These are phyloP conservation scores for Colletes collaris DNA, from an alignment of 2,888 invertebrate species.

Conservation along the genomic window DNA sequence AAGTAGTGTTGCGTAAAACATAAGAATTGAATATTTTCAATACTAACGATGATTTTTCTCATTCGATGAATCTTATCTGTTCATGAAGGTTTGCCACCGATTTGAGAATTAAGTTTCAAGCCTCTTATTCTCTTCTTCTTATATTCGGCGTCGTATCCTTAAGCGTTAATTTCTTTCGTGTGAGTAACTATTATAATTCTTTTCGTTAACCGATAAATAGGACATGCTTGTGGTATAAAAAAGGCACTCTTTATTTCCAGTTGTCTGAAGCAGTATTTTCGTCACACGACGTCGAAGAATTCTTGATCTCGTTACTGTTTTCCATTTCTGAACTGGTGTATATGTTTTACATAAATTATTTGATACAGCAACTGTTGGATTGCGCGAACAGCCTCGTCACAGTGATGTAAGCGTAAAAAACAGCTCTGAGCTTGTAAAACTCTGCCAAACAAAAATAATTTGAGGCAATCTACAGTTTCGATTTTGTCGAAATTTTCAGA, in stretches of 20 bases:
- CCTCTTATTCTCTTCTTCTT: neutral
- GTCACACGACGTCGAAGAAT: neutral
- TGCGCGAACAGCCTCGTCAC: neutral
- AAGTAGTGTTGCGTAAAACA: too few relatives aligned
- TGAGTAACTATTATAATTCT: neutral
- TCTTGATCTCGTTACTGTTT: neutral
- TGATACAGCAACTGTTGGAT: neutral
- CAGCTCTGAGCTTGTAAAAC: too few relatives aligned
- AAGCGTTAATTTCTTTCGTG: neutral
- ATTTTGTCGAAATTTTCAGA: conserved; percentile 11
- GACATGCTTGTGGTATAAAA: neutral
- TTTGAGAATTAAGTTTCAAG: neutral
- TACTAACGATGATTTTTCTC: neutral
- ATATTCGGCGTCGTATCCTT: neutral
- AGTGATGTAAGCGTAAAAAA: neutral
- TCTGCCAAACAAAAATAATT: too few relatives aligned
- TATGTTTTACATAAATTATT: conserved; percentile 5
- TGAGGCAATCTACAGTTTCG: too few relatives aligned
- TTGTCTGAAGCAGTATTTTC: neutral
- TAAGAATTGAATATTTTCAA: too few relatives aligned
- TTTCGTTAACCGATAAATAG: too few relatives aligned
- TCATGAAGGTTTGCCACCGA: neutral
- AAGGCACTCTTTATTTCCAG: neutral
- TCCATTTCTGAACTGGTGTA: neutral
- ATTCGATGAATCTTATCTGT: neutral